Conservation (phyloP, 2,113 vertebrate species). For the Oreotrochilus melanogaster region DNA sequence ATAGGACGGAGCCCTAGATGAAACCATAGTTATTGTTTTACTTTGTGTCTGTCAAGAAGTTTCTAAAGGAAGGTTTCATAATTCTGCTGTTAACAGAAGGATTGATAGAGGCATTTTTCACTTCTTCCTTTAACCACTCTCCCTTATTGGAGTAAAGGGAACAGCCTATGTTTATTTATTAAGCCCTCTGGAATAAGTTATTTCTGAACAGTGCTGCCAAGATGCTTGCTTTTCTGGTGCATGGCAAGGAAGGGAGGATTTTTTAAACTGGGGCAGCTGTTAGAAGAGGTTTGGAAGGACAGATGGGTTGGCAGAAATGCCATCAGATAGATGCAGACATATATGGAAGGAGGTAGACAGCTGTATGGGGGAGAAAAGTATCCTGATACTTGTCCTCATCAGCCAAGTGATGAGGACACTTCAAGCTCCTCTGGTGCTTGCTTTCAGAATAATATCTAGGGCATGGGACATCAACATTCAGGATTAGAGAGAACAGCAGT, state of each 20-base stretch:
- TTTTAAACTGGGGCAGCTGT: not conserved
- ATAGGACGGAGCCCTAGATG: not conserved
- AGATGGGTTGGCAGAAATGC: not conserved
- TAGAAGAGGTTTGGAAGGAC: not conserved
- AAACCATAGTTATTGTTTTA: not conserved
- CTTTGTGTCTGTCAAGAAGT: not conserved
- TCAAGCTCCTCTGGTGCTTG: not conserved
- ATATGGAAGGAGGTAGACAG: not conserved
- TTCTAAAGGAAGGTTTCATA: not conserved
- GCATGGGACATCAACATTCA: not conserved
- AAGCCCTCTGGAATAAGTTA: constrained; percentile 9
- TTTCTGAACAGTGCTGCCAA: not conserved
- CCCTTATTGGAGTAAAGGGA: not conserved
- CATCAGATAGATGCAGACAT: not conserved
- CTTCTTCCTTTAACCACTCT: not conserved
- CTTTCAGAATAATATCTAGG: not conserved
- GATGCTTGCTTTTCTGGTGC: not conserved
- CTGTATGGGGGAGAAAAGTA: not conserved
- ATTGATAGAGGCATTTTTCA: not conserved
- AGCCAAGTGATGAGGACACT: not conserved
- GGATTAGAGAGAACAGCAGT: not conserved
- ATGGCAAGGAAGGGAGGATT: not conserved
- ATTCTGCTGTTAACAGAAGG: not conserved
- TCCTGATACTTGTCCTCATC: not conserved
- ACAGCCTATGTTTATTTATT: not conserved